Evolutionary conservation across 1,140 invertebrate species (phyloP), one percentile per base, ranked within the genome.

Genomic region (Drosophila biarmipes): DNA sequence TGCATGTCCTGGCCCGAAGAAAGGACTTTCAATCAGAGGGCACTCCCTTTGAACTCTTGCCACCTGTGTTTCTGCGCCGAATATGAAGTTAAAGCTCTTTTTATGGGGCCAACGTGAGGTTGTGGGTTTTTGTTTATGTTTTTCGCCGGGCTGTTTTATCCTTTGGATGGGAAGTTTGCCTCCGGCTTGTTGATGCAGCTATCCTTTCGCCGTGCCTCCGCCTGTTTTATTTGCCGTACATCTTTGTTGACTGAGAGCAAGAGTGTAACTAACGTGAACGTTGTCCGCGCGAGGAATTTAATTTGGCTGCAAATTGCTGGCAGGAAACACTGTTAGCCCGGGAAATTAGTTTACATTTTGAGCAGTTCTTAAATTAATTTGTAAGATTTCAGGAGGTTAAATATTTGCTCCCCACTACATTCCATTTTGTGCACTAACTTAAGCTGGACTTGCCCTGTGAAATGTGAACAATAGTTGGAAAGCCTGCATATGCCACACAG

Each of bases 211-310:
- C 55, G 48, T 6, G 68, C 67, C 67, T 73, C 57, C 58, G 61
- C 63, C 57, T 66, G 61, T 69, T 84, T 73, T 81, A 84, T 82
- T 84, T 71, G 80, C 61, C 64, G 78, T 52, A 78, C 82, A 81
- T 81, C 78, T 87, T 87, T 86, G 81, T 86, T 87, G 76, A 87
- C 69, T 81, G 77, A 58, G 58, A 66, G 68, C 49, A 49, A 45
- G 48, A 72, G 75, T 78, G 81, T 86, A 73, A 69, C 78, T 73
- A 80, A 73, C 78, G 64, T 54, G 55, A 58, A 66, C 77, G 38
- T 54, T 72, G 64, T 64, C 59, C 59, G 46, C 67, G 48, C 45
- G 49, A 81, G 82, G 68, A 86, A 86, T 86, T 86, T 87, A 74
- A 86, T 86, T 86, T 86, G 43, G 58, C 77, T 62, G 73, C 80